These are phyloP conservation scores for Dendrolimus pini DNA, from an alignment of 2,888 invertebrate genomes.

Conservation along the genomic window DNA sequence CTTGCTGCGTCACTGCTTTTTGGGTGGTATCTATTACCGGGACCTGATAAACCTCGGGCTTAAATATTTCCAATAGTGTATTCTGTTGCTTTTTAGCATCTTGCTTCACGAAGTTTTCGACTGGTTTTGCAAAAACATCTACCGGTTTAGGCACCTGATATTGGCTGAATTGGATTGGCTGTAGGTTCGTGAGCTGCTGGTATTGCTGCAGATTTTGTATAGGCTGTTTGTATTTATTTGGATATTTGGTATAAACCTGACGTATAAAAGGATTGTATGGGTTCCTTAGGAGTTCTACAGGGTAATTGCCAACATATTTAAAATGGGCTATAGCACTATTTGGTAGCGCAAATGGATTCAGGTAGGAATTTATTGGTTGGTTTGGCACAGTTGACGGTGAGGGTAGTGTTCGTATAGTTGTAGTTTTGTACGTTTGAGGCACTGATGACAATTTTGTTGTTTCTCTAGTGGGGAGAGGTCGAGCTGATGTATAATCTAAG, in stretches of 20 bases:
- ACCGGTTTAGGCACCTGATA: slow-evolving; percentile 50
- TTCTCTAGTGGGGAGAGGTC: slow-evolving; percentile 56
- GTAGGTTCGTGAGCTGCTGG: slow-evolving; percentile 56
- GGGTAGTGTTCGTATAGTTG: slow-evolving; percentile 50
- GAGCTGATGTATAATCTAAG: slow-evolving; percentile 47
- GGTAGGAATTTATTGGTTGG: slow-evolving; percentile 65
- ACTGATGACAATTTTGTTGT: slow-evolving; percentile 61
- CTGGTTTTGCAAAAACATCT: slow-evolving; percentile 50
- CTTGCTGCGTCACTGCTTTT: slow-evolving; percentile 50
- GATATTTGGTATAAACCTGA: slow-evolving; percentile 52
- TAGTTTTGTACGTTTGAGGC: slow-evolving; percentile 66
- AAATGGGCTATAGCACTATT: slow-evolving; percentile 50
- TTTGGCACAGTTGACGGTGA: slow-evolving; percentile 41
- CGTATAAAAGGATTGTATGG: slow-evolving; percentile 55
- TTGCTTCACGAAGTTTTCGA: slow-evolving; percentile 46
- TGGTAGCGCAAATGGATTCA: slow-evolving; percentile 58
- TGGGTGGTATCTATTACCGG: slow-evolving; percentile 55
- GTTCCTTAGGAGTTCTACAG: slow-evolving; percentile 33
- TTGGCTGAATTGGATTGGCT: slow-evolving; percentile 56
- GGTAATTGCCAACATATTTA: slow-evolving; percentile 52
- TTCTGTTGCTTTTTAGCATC: slow-evolving; percentile 34
- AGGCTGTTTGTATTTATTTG: slow-evolving; percentile 50
- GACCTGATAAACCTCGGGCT: slow-evolving; percentile 60
- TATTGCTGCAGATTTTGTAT: slow-evolving; percentile 27
- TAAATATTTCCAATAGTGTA: slow-evolving; percentile 46